phyloP scores from a whole-genome alignment of 2,888 invertebrate genomes.

The Leptinotarsa haldemani region DNA sequence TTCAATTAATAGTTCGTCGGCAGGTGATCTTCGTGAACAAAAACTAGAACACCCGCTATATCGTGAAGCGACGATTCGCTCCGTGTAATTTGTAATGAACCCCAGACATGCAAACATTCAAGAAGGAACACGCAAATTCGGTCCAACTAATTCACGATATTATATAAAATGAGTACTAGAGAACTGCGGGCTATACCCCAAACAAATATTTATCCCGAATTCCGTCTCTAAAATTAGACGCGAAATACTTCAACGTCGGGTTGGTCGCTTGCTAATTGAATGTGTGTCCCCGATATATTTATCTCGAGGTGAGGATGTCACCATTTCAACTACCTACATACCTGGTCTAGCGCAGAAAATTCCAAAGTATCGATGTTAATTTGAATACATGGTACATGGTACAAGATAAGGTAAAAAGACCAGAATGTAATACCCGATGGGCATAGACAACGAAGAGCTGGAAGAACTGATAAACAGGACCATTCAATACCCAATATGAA shows the following conservation, averaged over 20 bases:
- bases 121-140: background rate
- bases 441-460: too few relatives aligned
- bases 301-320: background rate
- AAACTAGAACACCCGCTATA: constrained; percentile 16
- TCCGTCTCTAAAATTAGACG: constrained; percentile 12
- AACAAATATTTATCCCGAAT: constrained; percentile 20
- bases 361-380: background rate
- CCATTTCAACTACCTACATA: constrained; percentile 15
- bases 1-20: background rate
- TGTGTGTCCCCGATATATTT: constrained; percentile 16
- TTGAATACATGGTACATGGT: too few relatives aligned
- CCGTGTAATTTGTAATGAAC: background rate
- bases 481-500: too few relatives aligned
- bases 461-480: too few relatives aligned
- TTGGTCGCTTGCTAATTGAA: background rate
- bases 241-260: constrained; percentile 7
- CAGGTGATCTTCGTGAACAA: background rate
- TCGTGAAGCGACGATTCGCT: background rate
- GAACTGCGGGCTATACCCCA: constrained; percentile 8
- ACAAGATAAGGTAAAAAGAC: too few relatives aligned
- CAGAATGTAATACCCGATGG: too few relatives aligned
- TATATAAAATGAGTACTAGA: background rate
- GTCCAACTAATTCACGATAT: background rate
- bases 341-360: background rate
- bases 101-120: constrained; percentile 10